Percentiles rank a stretch among this genome's conserved stretches.
These are phyloP conservation scores for Zapus hudsonius DNA, from an alignment of 2,113 vertebrate species.

Conservation along the genomic window DNA sequence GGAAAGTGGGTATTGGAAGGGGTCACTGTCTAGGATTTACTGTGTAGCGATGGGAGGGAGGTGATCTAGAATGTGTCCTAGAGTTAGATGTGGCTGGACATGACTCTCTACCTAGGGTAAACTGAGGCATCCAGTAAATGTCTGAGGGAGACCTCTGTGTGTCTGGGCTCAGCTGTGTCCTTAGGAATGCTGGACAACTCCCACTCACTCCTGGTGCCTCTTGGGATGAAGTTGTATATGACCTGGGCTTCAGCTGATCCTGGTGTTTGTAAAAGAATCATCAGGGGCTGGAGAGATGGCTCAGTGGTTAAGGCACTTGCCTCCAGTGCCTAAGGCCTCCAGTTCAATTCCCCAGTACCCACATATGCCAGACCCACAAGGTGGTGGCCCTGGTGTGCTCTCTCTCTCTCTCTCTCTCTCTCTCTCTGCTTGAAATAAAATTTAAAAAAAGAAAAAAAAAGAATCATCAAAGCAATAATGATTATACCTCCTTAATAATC, in stretches of 20 bases:
- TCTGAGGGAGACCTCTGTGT: rapidly evolving
- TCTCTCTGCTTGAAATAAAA: too few relatives aligned
- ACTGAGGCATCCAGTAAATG: neutral
- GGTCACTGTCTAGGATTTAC: rapidly evolving
- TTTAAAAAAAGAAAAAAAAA: neutral
- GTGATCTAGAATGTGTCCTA: rapidly evolving
- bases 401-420: too few relatives aligned
- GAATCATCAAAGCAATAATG: neutral
- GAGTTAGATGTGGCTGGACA: rapidly evolving
- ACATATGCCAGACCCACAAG: too few relatives aligned
- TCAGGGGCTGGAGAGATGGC: too few relatives aligned
- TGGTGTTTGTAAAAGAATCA: neutral
- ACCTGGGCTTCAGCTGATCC: rapidly evolving
- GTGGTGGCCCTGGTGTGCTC: too few relatives aligned
- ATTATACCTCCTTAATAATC: rapidly evolving
- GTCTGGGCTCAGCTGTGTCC: rapidly evolving
- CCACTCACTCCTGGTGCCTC: rapidly evolving
- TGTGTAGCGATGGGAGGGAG: rapidly evolving
- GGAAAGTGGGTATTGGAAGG: rapidly evolving
- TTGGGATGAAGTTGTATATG: rapidly evolving
- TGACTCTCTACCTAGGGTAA: rapidly evolving
- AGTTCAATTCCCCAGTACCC: too few relatives aligned
- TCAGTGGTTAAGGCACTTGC: too few relatives aligned
- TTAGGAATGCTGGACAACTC: neutral
- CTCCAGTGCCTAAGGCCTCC: too few relatives aligned